Conservation (phyloP, 2,888 invertebrate genomes). For the Chironomus tentans region DNA sequence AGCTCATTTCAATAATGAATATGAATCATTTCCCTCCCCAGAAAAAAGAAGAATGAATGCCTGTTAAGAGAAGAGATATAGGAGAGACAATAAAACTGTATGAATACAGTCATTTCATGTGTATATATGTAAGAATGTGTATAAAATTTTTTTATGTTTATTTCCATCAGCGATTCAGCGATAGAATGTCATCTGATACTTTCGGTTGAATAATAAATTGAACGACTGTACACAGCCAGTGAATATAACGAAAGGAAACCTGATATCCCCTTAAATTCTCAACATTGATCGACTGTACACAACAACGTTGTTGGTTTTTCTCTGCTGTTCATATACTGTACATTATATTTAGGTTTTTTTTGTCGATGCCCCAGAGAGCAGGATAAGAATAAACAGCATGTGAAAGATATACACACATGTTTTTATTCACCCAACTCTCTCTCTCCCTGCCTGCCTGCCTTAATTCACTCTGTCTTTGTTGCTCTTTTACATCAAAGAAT, state of each 20-base stretch:
- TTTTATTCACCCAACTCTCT: background rate
- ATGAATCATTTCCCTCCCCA: background rate
- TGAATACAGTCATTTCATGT: background rate
- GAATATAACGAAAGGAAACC: constrained; percentile 27
- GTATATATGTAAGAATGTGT: constrained; percentile 19
- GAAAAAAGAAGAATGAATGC: background rate
- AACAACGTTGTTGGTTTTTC: constrained; percentile 26
- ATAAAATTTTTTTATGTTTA: constrained; percentile 22
- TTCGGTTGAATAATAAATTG: constrained; percentile 24
- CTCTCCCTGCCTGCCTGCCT: too few relatives aligned
- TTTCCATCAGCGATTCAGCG: constrained; percentile 24
- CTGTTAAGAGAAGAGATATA: background rate
- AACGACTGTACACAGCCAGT: constrained; percentile 21
- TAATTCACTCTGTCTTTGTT: too few relatives aligned
- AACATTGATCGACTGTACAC: constrained; percentile 26
- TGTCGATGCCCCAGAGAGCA: constrained; percentile 12
- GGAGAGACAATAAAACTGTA: background rate
- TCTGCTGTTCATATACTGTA: constrained; percentile 19
- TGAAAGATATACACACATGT: background rate
- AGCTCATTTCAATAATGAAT: constrained; percentile 12
- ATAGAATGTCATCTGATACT: constrained; percentile 26
- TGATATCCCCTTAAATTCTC: constrained; percentile 27
- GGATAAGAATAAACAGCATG: constrained; percentile 16
- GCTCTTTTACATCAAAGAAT: too few relatives aligned
- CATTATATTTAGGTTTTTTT: constrained; percentile 26